Evolutionary conservation across 2,113 vertebrate species (phyloP), one percentile per base, ranked within the genome.

Genomic region (Tachuris rubrigastra): DNA sequence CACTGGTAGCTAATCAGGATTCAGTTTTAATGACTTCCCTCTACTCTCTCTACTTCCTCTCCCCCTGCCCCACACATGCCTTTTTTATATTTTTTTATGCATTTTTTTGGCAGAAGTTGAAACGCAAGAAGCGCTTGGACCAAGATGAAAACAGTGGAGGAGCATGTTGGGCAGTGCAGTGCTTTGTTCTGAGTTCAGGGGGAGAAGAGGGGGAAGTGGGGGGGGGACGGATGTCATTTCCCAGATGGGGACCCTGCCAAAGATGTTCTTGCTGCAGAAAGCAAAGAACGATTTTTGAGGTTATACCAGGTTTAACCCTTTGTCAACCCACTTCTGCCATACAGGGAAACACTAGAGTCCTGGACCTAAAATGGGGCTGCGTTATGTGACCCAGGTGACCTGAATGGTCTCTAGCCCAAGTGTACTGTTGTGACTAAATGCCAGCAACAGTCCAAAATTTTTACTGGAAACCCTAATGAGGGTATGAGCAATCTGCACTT

Each of bases 91-190:
- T 96, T 95, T 80, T 93, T 27, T 14, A 58, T 94, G 77, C 59
- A 50, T 91, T 76, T 89, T 87, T 96, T 97, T 98, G 97, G 98
- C 98, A 98, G 93, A 93, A 97, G 97, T 98, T 98, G 94, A 98
- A 98, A 98, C 95, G 0, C 95, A 95, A 90, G 79, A 97, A 96
- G 83, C 35, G 2, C 96, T 98, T 98, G 98, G 98, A 98, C 96
- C 76, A 94, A 98, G 97, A 98, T 98, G 96, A 98, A 98, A 98
- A 97, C 93, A 74, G 93, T 94, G 93, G 95, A 97, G 96, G 79
- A 98, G 69, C 95, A 83, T 96, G 81, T 91, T 95, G 97, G 97
- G 97, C 97, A 98, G 97, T 90, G 49, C 72, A 90, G 88, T 96
- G 96, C 97, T 97, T 98, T 98, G 95, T 98, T 98, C 97, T 96